phyloP scores from a whole-genome alignment of 2,113 vertebrate genomes.

The Theropithecus gelada region DNA sequence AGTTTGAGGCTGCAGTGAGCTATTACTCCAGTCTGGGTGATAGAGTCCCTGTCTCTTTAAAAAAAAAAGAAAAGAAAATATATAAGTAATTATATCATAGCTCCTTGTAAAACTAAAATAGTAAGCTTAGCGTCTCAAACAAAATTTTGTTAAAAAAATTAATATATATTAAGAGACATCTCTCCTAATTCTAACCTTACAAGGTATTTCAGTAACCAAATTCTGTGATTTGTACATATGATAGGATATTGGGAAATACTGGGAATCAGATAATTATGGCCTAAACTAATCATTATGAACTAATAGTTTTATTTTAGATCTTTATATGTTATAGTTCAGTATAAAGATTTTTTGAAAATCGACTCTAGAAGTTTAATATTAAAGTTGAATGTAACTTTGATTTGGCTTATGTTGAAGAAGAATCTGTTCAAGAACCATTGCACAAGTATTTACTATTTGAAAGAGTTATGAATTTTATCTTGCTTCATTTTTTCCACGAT shows the following conservation, averaged over 20 bases:
- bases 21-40: no score
- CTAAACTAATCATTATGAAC: slow-evolving; percentile 27
- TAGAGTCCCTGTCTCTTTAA: no score
- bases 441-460: background rate
- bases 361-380: background rate
- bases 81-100: slow-evolving; percentile 21
- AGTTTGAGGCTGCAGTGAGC: no score
- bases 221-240: background rate
- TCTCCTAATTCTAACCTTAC: slow-evolving; percentile 9
- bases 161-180: background rate
- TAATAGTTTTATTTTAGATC: slow-evolving; percentile 24
- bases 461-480: slow-evolving; percentile 17
- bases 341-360: slow-evolving; percentile 37
- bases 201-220: slow-evolving; percentile 23
- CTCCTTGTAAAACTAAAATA: background rate
- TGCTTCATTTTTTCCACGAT: background rate
- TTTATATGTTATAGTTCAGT: background rate
- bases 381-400: background rate
- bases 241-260: slow-evolving; percentile 51
- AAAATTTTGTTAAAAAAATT: background rate
- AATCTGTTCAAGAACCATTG: background rate
- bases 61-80: no score
- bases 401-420: background rate
- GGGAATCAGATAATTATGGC: background rate
- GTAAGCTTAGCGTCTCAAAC: background rate